A percentile compares a stretch with the other conserved stretches of the same genome.
These are phyloP conservation scores for Sclerurus mexicanus DNA, from an alignment of 2,113 vertebrate genomes.

Conservation along the genomic window DNA sequence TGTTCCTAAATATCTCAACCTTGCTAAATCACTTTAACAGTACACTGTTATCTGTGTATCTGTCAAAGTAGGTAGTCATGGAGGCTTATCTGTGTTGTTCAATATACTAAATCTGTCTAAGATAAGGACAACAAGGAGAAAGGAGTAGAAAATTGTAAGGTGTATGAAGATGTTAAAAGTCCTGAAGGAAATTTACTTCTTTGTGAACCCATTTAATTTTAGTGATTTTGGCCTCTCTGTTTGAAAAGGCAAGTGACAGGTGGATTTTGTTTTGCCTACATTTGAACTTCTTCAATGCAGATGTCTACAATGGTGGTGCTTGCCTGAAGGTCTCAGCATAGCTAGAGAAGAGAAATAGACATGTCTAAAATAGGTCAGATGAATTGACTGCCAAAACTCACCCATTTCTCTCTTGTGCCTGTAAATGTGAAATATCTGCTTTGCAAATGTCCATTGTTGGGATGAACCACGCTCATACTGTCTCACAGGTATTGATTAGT, in stretches of 20 bases:
- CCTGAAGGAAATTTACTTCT: background rate
- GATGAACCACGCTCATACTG: background rate
- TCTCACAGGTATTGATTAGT: background rate
- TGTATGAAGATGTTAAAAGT: conserved; percentile 19
- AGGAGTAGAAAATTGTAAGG: background rate
- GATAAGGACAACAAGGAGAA: conserved; percentile 40
- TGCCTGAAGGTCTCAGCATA: background rate
- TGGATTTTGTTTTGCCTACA: background rate
- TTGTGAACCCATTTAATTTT: background rate
- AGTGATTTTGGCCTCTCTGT: background rate
- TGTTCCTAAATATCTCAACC: conserved; percentile 8
- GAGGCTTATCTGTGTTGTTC: conserved; percentile 60
- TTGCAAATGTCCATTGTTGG: background rate
- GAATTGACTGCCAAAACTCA: background rate
- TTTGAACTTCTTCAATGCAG: background rate
- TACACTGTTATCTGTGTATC: conserved; percentile 58
- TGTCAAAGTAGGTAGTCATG: conserved; percentile 56
- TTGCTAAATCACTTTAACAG: conserved; percentile 53
- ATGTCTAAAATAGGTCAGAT: background rate
- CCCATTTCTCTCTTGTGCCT: background rate
- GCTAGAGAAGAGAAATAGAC: background rate
- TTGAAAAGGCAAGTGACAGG: background rate
- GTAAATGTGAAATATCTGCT: background rate
- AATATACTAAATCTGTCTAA: conserved; percentile 54
- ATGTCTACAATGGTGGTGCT: background rate